A percentile compares a stretch with the other conserved stretches of the same genome.
Conservation (phyloP, 2,797 vertebrate genomes). For the Gymnoscopelus microlampas region DNA sequence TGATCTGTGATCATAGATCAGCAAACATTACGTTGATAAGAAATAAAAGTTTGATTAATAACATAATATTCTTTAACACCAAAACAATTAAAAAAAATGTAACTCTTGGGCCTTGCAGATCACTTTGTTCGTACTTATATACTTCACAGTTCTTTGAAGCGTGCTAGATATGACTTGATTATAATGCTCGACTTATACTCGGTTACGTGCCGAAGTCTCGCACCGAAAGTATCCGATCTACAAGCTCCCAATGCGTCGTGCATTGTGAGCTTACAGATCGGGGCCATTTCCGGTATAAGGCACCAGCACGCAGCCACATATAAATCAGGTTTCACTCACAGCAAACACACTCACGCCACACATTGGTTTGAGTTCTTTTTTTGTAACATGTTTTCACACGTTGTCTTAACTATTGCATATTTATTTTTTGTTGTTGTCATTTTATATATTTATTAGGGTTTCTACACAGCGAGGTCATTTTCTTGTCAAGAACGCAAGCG, state of each 20-base stretch:
- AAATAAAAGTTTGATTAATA: too few species aligned
- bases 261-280: too few species aligned
- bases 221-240: too few species aligned
- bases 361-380: slow-evolving; percentile 50
- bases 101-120: slow-evolving; percentile 24
- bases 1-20: too few species aligned
- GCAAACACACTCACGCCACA: slow-evolving; percentile 12
- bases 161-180: slow-evolving; percentile 39
- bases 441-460: slow-evolving; percentile 81
- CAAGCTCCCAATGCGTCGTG: too few species aligned
- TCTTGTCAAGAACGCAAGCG: slow-evolving; percentile 60
- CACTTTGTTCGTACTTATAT: slow-evolving; percentile 21
- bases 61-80: too few species aligned
- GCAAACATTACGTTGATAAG: too few species aligned
- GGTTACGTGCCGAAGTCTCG: too few species aligned
- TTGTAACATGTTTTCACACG: slow-evolving; percentile 60
- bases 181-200: too few species aligned
- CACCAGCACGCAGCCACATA: too few species aligned
- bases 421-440: slow-evolving; percentile 51
- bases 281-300: too few species aligned
- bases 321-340: slow-evolving; percentile 32
- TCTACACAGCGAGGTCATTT: slow-evolving; percentile 72
- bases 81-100: too few species aligned
- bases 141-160: slow-evolving; percentile 40
- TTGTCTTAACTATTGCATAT: slow-evolving; percentile 77